These are phyloP conservation scores for Prionace glauca DNA, from an alignment of 2,797 vertebrate genomes.

Conservation along the genomic window DNA sequence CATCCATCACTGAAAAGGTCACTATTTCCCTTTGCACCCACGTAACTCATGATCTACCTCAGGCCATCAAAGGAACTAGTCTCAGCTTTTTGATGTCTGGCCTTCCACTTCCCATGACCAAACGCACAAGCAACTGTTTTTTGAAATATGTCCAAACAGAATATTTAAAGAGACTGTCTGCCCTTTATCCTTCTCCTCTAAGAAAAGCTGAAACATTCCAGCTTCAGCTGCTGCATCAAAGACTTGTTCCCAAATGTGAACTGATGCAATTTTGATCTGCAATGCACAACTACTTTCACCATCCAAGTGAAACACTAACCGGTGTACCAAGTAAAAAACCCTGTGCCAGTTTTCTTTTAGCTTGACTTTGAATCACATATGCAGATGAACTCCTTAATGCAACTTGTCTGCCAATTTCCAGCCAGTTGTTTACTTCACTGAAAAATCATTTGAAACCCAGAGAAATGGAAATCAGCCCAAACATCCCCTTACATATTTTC, in stretches of 20 bases:
- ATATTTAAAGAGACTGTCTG: background rate
- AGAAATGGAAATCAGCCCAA: background rate
- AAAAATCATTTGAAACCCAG: background rate
- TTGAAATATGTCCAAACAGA: background rate
- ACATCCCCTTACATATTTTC: background rate
- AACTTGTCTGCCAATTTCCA: background rate
- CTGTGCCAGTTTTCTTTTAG: too few species aligned
- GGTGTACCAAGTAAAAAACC: too few species aligned
- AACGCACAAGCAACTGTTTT: background rate
- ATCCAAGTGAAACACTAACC: too few species aligned
- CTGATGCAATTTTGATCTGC: background rate
- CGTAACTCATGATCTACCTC: background rate
- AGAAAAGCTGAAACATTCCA: background rate
- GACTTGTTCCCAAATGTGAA: background rate
- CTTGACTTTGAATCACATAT: background rate
- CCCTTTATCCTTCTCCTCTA: background rate
- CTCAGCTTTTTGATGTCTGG: background rate
- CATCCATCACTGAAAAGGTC: background rate
- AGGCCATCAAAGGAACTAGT: too few species aligned
- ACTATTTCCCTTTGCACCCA: background rate
- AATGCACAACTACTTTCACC: background rate
- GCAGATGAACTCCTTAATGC: background rate
- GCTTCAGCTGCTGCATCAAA: background rate
- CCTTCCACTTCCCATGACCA: background rate
- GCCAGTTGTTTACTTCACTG: background rate